Evolutionary conservation across 2,113 vertebrate genomes (phyloP).

Genomic region (Peucedramus taeniatus): DNA sequence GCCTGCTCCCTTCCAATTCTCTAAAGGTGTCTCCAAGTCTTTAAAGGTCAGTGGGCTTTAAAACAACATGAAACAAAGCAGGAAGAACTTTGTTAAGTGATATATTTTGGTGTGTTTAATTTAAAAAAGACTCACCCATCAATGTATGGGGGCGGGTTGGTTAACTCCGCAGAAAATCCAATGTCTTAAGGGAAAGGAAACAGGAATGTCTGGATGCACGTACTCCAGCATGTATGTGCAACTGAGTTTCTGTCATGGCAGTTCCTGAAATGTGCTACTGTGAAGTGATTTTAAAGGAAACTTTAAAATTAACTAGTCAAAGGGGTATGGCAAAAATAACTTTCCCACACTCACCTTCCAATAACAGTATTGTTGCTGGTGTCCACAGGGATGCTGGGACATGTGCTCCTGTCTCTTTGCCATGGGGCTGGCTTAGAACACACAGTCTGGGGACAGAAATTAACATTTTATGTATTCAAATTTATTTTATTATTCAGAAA

Average conservation of each 20-base stretch:
- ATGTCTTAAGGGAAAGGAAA: not conserved
- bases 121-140: not conserved
- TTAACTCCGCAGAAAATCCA: not conserved
- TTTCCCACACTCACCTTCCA: not conserved
- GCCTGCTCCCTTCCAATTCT: not conserved
- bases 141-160: not conserved
- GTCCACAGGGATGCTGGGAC: not conserved
- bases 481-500: not conserved
- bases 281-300: not conserved
- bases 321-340: not conserved
- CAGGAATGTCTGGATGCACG: not conserved
- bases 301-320: not conserved
- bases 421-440: not conserved
- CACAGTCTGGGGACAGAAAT: not conserved
- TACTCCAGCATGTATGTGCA: not conserved
- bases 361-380: not conserved
- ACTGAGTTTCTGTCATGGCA: not conserved
- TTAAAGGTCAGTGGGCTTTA: not conserved
- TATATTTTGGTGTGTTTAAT: not conserved
- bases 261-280: not conserved
- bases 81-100: not conserved
- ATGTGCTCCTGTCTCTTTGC: not conserved
- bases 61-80: not conserved
- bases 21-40: not conserved
- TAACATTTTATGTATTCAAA: not conserved